Base-by-base conservation (phyloP, 2,113 vertebrate genomes). In the Embiotoca jacksoni region DNA sequence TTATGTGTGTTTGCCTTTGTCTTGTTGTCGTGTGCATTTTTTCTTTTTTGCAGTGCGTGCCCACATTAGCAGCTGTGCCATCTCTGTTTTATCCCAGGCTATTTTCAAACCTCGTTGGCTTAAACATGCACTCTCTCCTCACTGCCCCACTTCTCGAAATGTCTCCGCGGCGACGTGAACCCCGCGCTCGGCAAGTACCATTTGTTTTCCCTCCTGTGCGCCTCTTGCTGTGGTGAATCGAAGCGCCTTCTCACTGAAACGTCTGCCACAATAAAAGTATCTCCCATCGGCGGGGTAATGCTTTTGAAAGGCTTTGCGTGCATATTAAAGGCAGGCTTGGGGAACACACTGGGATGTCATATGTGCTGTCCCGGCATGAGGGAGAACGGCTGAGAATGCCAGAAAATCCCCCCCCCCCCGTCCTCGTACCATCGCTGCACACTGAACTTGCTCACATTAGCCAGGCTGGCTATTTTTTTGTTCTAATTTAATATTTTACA, bases 251-350 rank as follows among this genome's bases (percentile, higher is more conserved):
- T 85, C 72, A 0, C 78, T 56, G 78, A 82, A 86, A 88, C 6
- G 90, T 92, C 91, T 16, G 54, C 75, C 57, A 2, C 63, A 47
- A 91, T 92, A 88, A 89, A 65, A 57, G 63, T n/a, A 2, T 91
- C 89, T 89, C 78, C 84, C 78, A 1, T 89, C 75, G 69, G 39
- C 1, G 7, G 52, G 41, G 64, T 93, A 92, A 93, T 92, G 84
- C 83, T 73, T 88, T 73, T 91, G 91, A 88, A 90, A 85, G 89
- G 91, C 88, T 84, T 84, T 41, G 91, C 87, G 81, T 92, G 90
- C 71, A 3, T 80, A 61, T 89, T 83, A 78, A 83, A 85, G 88
- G 78, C 75, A 64, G 74, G 80, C 85, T 82, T 2, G 36, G 75
- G 80, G 77, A 86, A 66, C 87, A 88, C 77, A 44, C 87, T 72